Base-by-base conservation (phyloP, 30 jellyfish, hydroid and myxozoan species). In the Aurelia sp. region DNA sequence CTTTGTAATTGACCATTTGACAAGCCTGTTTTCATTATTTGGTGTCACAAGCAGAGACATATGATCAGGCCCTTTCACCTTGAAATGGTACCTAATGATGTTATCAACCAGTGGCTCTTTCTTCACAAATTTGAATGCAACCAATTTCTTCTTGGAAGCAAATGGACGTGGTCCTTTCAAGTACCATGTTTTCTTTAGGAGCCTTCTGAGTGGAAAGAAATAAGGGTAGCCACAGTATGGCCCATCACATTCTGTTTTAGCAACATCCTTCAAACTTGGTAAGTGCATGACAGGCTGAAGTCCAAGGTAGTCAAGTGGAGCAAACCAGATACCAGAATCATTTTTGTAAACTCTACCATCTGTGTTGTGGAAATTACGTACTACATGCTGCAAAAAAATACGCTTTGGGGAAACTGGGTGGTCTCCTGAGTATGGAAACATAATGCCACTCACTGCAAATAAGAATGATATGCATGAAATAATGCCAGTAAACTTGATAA, bases 291-390 rank as follows among this genome's bases (percentile, higher is more conserved):
- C 58, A 52, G 95, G 96, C 23, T 89, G 17, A 35, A 94, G 51
- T 4, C 95, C 96, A 13, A 94, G 87, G 72, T 81, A 87, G 71
- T 94, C 99, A 30, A 94, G 59, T 13, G 99, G 99, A 6, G 76
- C 95, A 52, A 94, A 18, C 99, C 99, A 94, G 3, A 94, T 40
- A 7, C 99, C 99, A 48, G 99, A 89, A 70, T 94, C 99, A 35
- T 85, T 71, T 75, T 94, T 89, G 51, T 78, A 64, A 16, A 94
- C 88, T 40, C 75, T 47, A 18, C 97, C 96, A 66, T 89, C 95
- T 65, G 57, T 52, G 60, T 89, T 78, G 79, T 85, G 96, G 60
- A 94, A 94, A 23, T 78, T 89, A 3, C 99, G 97, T 17, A 65
- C 64, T 55, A 84, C 84, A 62, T 94, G 99, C 85, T 83, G 96